Conservation (phyloP, 2,888 invertebrate genomes). For the Torymus aiolomorphi region DNA sequence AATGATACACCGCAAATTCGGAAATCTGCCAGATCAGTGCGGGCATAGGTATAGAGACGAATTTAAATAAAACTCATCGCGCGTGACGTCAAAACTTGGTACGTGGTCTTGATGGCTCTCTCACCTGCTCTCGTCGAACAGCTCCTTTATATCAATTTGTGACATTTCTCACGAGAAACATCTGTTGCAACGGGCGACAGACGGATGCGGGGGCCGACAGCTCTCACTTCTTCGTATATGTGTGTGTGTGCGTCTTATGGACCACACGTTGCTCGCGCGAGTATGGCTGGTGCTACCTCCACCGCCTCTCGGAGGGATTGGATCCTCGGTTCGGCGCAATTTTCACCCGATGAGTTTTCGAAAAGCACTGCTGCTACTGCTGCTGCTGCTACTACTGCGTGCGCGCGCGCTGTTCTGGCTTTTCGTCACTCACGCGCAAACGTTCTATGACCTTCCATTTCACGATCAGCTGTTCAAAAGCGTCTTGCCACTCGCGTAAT, state of each 20-base stretch:
- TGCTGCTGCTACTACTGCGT: too few relatives aligned
- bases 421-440: conserved; percentile 31
- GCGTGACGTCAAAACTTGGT: conserved; percentile 46
- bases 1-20: conserved; percentile 8
- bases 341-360: too few relatives aligned
- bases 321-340: too few relatives aligned
- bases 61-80: conserved; percentile 45
- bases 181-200: conserved; percentile 64
- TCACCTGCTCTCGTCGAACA: conserved; percentile 75
- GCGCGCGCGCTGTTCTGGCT: neutral
- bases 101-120: too few relatives aligned
- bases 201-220: neutral
- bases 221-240: neutral
- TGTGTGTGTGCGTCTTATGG: too few relatives aligned
- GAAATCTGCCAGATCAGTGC: conserved; percentile 13
- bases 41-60: neutral
- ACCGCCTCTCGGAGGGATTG: too few relatives aligned
- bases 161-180: conserved; percentile 74
- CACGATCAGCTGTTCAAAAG: conserved; percentile 55
- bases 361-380: too few relatives aligned
- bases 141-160: conserved; percentile 73
- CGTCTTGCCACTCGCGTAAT: conserved; percentile 47
- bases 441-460: conserved; percentile 57
- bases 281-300: too few relatives aligned
- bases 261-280: too few relatives aligned